These are phyloP conservation scores for Channallabes apus DNA, from an alignment of 2,797 vertebrate genomes.

Conservation along the genomic window DNA sequence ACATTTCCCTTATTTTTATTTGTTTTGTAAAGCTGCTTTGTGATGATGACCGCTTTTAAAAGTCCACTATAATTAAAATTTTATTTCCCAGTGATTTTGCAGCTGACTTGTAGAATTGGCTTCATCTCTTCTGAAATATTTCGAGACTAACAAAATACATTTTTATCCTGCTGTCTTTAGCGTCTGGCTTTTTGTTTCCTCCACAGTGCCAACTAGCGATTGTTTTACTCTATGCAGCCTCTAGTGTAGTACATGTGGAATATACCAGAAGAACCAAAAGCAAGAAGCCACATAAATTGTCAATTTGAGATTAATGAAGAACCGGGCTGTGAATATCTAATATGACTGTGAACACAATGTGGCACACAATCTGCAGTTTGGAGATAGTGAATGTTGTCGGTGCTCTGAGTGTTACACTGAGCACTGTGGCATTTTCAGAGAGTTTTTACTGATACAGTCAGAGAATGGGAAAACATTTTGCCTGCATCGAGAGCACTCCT, in stretches of 20 bases:
- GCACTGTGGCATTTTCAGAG: constrained; percentile 13
- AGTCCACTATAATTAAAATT: no score
- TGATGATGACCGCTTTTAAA: no score
- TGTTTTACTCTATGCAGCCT: neutral
- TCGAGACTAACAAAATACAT: neutral
- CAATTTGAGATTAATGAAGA: constrained; percentile 25
- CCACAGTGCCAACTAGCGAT: neutral
- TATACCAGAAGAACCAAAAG: neutral
- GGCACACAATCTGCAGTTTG: constrained; percentile 25
- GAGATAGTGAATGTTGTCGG: neutral
- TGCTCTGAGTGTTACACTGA: neutral
- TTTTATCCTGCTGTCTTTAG: neutral
- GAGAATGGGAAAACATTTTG: constrained; percentile 19
- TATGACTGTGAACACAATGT: constrained; percentile 14
- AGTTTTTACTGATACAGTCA: neutral
- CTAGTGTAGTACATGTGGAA: neutral
- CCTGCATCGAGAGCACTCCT: constrained; percentile 2
- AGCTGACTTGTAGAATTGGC: neutral
- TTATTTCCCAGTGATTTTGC: neutral
- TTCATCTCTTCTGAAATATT: neutral
- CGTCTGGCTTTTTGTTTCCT: neutral
- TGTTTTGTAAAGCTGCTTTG: no score
- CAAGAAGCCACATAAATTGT: constrained; percentile 23
- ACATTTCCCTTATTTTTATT: no score
- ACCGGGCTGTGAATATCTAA: constrained; percentile 14